phyloP scores from a whole-genome alignment of 1,140 invertebrate species.

The Spodoptera frugiperda region DNA sequence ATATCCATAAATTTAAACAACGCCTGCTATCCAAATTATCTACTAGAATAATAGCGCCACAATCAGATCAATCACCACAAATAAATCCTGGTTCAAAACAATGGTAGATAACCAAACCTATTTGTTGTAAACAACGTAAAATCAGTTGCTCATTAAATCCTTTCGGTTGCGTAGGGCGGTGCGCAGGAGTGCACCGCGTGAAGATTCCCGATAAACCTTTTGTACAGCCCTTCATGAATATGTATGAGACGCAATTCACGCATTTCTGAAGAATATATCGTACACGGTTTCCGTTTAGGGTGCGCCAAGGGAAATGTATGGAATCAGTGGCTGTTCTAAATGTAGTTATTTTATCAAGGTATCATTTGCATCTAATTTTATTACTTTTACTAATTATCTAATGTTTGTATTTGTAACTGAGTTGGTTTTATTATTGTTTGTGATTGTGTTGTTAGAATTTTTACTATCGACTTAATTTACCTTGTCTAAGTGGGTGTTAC shows the following conservation, averaged over 20 bases:
- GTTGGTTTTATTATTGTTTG: no score
- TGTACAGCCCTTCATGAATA: conserved; percentile 32
- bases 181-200: conserved; percentile 25
- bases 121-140: conserved; percentile 25
- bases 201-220: conserved; percentile 23
- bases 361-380: no score
- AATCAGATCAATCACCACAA: conserved; percentile 14
- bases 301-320: conserved; percentile 1
- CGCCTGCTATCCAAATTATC: background rate
- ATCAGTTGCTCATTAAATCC: conserved; percentile 35
- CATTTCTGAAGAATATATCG: conserved; percentile 2
- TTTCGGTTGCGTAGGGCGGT: conserved; percentile 21
- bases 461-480: no score
- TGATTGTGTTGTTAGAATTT: no score
- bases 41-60: no score
- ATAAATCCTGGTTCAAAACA: background rate
- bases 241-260: conserved; percentile 18
- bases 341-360: background rate
- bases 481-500: no score
- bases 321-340: background rate
- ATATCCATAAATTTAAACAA: no score
- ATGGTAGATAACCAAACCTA: background rate
- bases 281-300: conserved; percentile 16
- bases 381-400: no score
- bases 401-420: no score